These are phyloP conservation scores for Puffinus mauretanicus DNA, from an alignment of 2,113 vertebrate species.

Conservation along the genomic window DNA sequence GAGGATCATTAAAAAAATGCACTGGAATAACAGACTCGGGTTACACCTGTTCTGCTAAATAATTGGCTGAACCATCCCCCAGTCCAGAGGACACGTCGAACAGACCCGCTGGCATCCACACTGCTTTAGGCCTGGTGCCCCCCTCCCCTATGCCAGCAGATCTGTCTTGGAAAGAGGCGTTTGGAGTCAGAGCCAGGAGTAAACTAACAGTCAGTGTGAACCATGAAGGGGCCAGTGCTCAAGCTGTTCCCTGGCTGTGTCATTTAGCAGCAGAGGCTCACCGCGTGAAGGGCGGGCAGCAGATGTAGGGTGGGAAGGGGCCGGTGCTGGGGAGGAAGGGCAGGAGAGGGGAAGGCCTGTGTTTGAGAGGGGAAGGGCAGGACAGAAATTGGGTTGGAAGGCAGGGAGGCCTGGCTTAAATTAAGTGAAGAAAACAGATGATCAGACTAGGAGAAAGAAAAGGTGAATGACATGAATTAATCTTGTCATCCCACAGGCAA, in stretches of 20 bases:
- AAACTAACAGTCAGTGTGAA: background rate
- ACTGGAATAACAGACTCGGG: background rate
- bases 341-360: background rate
- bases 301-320: background rate
- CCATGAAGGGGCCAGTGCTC: background rate
- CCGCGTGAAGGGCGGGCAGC: background rate
- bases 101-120: accelerated
- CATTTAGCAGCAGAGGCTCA: background rate
- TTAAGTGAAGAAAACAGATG: background rate
- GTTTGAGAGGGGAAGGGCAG: background rate
- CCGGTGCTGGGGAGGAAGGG: background rate
- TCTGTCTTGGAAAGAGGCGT: background rate
- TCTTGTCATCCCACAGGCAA: background rate
- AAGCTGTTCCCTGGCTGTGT: background rate
- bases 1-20: background rate
- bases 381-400: background rate
- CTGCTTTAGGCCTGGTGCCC: background rate
- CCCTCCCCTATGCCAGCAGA: background rate
- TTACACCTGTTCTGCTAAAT: background rate
- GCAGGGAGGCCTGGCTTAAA: background rate
- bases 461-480: background rate
- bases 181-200: background rate
- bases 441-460: background rate
- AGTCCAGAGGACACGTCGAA: background rate
- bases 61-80: background rate